Base-by-base conservation (phyloP, 2,888 invertebrate genomes). In the Liopterus haemorrhoidalis region DNA sequence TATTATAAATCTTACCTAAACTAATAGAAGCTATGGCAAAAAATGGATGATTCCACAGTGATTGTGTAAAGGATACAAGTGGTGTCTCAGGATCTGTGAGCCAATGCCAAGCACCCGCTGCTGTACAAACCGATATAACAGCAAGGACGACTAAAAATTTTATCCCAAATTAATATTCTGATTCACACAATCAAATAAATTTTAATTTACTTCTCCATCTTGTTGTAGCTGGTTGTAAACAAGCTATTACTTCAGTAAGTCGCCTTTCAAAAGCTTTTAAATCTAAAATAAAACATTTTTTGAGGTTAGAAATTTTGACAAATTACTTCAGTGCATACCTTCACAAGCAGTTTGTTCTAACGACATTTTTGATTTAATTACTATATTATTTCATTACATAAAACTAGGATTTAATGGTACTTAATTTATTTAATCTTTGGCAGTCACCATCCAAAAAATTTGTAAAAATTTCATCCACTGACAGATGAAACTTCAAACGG, bases 231-330 rank as follows among this genome's bases (percentile, higher is more conserved):
- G 97, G 97, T 65, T 94, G 91, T 56, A 96, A 78, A 65, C 93
- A 91, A 55, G 90, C 85, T 63, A 99, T 94, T 11, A 97, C 96
- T 75, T 99, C 97, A 1, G 95, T 97, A 16, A 99, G 73, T 41
- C 97, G 80, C 54, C 96, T 79, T 70, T 99, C 97, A 69, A 97
- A 97, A 25, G 96, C 96, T 71, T 96, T 97, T 57, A 99, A 75
- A 78, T 99, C 97, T 89, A 72, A 62, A 72, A 74, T 57, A 55
- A 62, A 58, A 62, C 62, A 63, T 64, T 33, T 14, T n/a, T 57
- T 50, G 49, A 52, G 48, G 51, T 48, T 56, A 49, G 35, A 43
- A 14, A 18, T 14, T 41, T 22, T 19, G 11, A 36, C 43, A 45
- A 42, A 36, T 44, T 41, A 28, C 31, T 24, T 32, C 14, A 33